Percentiles rank a stretch among this genome's conserved stretches.
These are phyloP conservation scores for Atrina japonica DNA, from an alignment of 2,888 invertebrate species.

Conservation along the genomic window DNA sequence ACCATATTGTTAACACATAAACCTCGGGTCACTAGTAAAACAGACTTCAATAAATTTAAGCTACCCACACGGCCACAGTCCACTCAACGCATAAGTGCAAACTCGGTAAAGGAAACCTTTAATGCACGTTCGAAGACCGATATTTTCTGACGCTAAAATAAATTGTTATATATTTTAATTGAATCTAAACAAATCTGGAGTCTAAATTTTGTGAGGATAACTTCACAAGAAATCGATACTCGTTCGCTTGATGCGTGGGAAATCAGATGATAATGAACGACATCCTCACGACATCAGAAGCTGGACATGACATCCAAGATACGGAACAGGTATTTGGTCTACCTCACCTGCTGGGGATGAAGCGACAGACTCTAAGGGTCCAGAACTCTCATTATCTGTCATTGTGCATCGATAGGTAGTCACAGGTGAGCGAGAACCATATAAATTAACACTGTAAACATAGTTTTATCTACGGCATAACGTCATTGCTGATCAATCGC, in stretches of 20 bases:
- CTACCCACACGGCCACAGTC: too few relatives aligned
- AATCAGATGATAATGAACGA: constrained; percentile 4
- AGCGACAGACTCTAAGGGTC: constrained; percentile 60
- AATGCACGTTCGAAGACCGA: too few relatives aligned
- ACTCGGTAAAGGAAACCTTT: too few relatives aligned
- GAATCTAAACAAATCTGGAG: too few relatives aligned
- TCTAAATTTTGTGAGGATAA: too few relatives aligned
- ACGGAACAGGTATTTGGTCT: constrained; percentile 8
- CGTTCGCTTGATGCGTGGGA: not conserved
- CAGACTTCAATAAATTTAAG: too few relatives aligned
- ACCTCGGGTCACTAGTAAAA: too few relatives aligned
- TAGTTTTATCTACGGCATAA: constrained; percentile 15
- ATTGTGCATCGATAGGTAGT: constrained; percentile 31
- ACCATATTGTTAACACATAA: too few relatives aligned
- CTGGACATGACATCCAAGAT: constrained; percentile 4
- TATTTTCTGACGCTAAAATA: too few relatives aligned
- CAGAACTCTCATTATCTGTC: constrained; percentile 57
- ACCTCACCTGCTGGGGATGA: constrained; percentile 21
- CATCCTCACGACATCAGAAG: not conserved
- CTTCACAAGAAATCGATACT: not conserved
- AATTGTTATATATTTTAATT: too few relatives aligned
- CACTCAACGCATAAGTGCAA: too few relatives aligned
- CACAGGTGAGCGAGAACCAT: not conserved
- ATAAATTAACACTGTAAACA: constrained; percentile 26
- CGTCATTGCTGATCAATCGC: constrained; percentile 42